Evolutionary conservation across 2,113 vertebrate genomes (phyloP).

Genomic region (Solea solea): DNA sequence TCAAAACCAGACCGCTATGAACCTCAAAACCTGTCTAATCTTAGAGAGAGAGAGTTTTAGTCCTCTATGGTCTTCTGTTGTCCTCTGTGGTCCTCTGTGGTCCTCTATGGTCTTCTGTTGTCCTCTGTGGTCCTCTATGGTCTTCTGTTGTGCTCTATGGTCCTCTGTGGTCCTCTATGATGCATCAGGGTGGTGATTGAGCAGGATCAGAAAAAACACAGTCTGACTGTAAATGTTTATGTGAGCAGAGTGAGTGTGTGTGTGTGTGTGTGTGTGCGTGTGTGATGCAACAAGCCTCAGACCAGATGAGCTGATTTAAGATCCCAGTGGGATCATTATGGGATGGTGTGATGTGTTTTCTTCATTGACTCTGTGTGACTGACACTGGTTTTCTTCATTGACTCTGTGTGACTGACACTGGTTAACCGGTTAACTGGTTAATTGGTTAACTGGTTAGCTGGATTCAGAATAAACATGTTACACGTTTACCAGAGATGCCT

Average conservation of each 20-base stretch:
- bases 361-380: conserved; percentile 62
- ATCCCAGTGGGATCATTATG: conserved; percentile 52
- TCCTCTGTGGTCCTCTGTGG: too few relatives aligned
- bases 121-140: too few relatives aligned
- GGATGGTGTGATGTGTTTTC: conserved; percentile 42
- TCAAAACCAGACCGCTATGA: too few relatives aligned
- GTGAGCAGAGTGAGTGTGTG: conserved; percentile 24
- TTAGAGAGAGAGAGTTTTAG: too few relatives aligned
- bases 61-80: too few relatives aligned
- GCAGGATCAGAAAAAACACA: conserved; percentile 51
- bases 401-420: conserved; percentile 76
- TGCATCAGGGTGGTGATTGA: conserved; percentile 60
- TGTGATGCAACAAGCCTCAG: conserved; percentile 51
- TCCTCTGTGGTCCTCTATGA: conserved; percentile 63
- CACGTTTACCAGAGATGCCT: conserved; percentile 7
- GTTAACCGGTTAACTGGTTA: conserved; percentile 32
- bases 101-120: too few relatives aligned
- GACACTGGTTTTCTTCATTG: conserved; percentile 78
- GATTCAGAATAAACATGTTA: conserved; percentile 32
- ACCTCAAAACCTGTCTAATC: too few relatives aligned
- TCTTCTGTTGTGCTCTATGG: too few relatives aligned
- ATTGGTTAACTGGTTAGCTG: conserved; percentile 53
- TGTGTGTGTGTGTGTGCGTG: too few relatives aligned
- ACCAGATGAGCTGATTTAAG: conserved; percentile 61
- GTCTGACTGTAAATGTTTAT: conserved; percentile 67